These are phyloP conservation scores for Agonum fuliginosum DNA, from an alignment of 2,888 invertebrate species.

Conservation along the genomic window DNA sequence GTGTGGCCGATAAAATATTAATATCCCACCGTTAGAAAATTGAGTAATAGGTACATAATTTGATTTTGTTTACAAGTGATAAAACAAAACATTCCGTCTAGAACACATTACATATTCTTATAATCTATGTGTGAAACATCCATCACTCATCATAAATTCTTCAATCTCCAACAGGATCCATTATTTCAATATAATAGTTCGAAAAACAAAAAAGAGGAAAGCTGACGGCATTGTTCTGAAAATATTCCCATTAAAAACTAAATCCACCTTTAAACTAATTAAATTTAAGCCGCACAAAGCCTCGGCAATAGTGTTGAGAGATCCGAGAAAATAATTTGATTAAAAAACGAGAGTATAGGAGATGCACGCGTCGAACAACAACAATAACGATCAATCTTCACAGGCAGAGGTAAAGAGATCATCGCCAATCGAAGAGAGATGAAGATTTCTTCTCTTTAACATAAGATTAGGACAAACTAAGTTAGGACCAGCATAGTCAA, in stretches of 20 bases:
- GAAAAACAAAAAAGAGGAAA: conserved; percentile 44
- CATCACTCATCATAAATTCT: conserved; percentile 36
- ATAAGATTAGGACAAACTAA: too few relatives aligned
- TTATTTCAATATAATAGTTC: conserved; percentile 41
- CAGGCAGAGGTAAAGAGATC: too few relatives aligned
- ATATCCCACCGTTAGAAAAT: too few relatives aligned
- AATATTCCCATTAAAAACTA: conserved; percentile 52
- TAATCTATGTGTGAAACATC: conserved; percentile 29
- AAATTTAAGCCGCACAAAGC: conserved; percentile 45
- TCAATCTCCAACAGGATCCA: conserved; percentile 20
- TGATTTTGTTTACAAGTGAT: too few relatives aligned
- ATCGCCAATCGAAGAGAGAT: too few relatives aligned
- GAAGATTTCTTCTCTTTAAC: too few relatives aligned
- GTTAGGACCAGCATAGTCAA: too few relatives aligned
- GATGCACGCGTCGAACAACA: conserved; percentile 1
- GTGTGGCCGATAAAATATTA: too few relatives aligned
- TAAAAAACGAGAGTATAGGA: conserved; percentile 42
- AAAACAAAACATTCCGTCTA: too few relatives aligned
- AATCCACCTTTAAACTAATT: conserved; percentile 54
- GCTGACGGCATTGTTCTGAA: conserved; percentile 31
- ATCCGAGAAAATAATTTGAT: conserved; percentile 29
- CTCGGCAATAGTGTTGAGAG: not conserved
- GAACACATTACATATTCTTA: too few relatives aligned
- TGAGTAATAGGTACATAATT: too few relatives aligned
- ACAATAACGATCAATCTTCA: too few relatives aligned